A percentile compares a stretch with the other conserved stretches of the same genome.
Conservation (phyloP, 2,888 invertebrate genomes). For the Sarcophaga rosellei region DNA sequence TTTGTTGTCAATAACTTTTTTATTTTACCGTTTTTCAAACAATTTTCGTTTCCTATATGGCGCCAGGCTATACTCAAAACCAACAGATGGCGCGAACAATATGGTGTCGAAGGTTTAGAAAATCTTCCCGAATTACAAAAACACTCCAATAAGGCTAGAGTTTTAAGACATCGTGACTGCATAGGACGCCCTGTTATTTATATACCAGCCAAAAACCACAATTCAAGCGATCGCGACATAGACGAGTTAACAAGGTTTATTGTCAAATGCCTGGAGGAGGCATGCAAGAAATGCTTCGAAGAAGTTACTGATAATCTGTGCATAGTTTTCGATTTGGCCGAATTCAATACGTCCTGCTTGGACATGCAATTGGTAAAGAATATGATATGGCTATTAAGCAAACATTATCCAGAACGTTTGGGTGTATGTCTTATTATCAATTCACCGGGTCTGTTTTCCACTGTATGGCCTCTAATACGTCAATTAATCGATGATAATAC, state of each 20-base stretch:
- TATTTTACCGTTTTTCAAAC: background rate
- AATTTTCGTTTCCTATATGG: conserved; percentile 75
- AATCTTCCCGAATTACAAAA: conserved; percentile 82
- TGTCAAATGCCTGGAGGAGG: conserved; percentile 89
- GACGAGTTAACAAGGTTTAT: conserved; percentile 90
- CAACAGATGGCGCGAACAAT: conserved; percentile 90
- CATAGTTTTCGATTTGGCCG: conserved; percentile 89
- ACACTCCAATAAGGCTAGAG: conserved; percentile 86
- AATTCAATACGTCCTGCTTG: conserved; percentile 89
- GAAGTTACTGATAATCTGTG: conserved; percentile 90
- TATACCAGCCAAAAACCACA: conserved; percentile 90
- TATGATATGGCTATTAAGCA: conserved; percentile 88
- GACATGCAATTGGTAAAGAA: conserved; percentile 91
- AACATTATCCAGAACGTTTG: conserved; percentile 90
- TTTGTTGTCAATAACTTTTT: background rate
- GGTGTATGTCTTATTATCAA: conserved; percentile 90
- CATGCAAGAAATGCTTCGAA: conserved; percentile 89
- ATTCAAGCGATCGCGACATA: conserved; percentile 86
- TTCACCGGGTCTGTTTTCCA: conserved; percentile 88
- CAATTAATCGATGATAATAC: conserved; percentile 91
- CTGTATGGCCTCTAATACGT: conserved; percentile 89
- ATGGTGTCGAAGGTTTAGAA: conserved; percentile 85
- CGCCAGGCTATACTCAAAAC: conserved; percentile 88
- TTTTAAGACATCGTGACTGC: conserved; percentile 87
- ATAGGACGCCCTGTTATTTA: conserved; percentile 89